Percentiles rank a stretch among this genome's conserved stretches.
These are phyloP conservation scores for Gallinago nigripennis DNA, from an alignment of 2,797 vertebrate genomes.

Conservation along the genomic window DNA sequence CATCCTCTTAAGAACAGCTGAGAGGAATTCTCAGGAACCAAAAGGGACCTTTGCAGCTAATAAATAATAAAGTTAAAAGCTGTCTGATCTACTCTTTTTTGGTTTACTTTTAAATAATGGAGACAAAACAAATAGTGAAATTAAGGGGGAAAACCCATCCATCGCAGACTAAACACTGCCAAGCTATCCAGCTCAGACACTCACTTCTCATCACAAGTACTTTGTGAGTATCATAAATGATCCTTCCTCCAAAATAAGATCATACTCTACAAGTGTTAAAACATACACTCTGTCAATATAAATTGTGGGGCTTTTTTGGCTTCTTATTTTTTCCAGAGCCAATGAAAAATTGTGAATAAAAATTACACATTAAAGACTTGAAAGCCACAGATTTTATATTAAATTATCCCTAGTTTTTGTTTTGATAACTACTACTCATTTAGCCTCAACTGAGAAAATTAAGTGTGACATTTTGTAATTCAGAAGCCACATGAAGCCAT, in stretches of 20 bases:
- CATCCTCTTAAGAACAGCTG: background rate
- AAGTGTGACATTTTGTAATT: background rate
- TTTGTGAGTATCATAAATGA: background rate
- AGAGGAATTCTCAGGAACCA: background rate
- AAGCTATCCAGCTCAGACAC: fast-evolving
- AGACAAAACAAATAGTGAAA: background rate
- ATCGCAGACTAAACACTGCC: background rate
- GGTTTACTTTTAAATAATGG: background rate
- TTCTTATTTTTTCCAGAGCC: background rate
- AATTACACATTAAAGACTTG: background rate
- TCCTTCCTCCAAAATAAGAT: background rate
- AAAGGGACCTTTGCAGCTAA: background rate
- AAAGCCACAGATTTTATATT: background rate
- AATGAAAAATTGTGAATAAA: background rate
- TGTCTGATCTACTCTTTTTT: background rate
- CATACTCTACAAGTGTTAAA: background rate
- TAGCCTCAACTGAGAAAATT: background rate
- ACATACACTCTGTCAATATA: background rate
- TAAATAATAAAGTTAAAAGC: fast-evolving
- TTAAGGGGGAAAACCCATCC: background rate
- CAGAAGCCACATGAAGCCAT: slow-evolving; percentile 19
- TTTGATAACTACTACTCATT: background rate
- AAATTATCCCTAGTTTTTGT: background rate
- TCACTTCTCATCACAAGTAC: background rate
- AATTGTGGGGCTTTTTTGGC: background rate